These are phyloP conservation scores for Ophiothrix spiculata DNA, from an alignment of 35 echinoderm and acorn worm species.

Conservation along the genomic window DNA sequence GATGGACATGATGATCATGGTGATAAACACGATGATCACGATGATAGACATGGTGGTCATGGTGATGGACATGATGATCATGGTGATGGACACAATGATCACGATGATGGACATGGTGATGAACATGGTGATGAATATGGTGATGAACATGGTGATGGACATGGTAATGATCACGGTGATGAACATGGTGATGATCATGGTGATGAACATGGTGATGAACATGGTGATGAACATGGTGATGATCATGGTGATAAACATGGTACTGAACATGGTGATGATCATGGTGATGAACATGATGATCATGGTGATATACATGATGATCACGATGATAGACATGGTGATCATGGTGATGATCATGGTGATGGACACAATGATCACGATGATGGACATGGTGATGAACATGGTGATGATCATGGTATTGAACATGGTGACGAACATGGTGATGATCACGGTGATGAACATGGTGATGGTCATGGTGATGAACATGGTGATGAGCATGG, in stretches of 20 bases:
- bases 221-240: not conserved
- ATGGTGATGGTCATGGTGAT: no score
- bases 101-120: not conserved
- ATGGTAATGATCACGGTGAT: not conserved
- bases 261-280: not conserved
- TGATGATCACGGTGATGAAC: no score
- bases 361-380: no score
- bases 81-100: not conserved
- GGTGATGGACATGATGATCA: not conserved
- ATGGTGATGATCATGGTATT: no score
- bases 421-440: no score
- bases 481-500: no score
- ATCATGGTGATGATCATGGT: no score
- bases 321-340: no score
- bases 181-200: not conserved
- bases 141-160: not conserved
- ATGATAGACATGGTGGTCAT: not conserved
- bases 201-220: not conserved
- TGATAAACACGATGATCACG: not conserved
- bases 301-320: not conserved
- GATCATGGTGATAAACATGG: not conserved
- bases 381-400: no score
- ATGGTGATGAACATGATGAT: not conserved
- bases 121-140: not conserved
- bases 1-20: not conserved